Conservation (phyloP, 2,113 vertebrate species). For the Pomatostomus ruficeps region DNA sequence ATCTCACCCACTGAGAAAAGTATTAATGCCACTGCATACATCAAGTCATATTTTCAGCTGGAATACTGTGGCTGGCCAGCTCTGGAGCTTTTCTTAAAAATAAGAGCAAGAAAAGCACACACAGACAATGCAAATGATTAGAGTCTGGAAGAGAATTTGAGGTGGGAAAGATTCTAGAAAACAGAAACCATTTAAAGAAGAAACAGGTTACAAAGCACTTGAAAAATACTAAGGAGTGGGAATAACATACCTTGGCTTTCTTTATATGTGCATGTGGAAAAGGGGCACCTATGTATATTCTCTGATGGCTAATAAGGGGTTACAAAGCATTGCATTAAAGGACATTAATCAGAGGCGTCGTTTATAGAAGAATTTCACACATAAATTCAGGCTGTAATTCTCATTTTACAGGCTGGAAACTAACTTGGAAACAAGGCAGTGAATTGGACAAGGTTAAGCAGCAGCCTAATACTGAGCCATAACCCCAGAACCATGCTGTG, state of each 20-base stretch:
- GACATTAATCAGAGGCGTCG: neutral
- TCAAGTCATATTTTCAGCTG: neutral
- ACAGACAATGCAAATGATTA: neutral
- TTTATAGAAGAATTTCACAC: neutral
- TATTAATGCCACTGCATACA: neutral
- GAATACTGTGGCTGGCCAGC: neutral
- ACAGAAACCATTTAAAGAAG: neutral
- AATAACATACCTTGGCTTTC: neutral
- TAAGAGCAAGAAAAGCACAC: neutral
- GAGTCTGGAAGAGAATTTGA: neutral
- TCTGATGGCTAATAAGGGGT: neutral
- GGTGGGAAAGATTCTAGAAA: neutral
- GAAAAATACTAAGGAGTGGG: neutral
- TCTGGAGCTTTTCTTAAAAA: neutral
- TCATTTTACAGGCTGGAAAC: neutral
- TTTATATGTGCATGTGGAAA: accelerated
- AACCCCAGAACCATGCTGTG: neutral
- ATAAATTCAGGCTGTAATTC: neutral
- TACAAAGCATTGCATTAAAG: neutral
- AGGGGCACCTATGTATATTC: neutral
- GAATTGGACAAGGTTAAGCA: neutral
- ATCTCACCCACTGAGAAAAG: conserved; percentile 17
- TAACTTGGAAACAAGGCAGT: neutral
- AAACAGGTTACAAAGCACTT: neutral
- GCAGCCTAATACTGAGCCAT: neutral